Conservation (phyloP, 2,797 vertebrate genomes). For the Phrynocephalus vlangalii region DNA sequence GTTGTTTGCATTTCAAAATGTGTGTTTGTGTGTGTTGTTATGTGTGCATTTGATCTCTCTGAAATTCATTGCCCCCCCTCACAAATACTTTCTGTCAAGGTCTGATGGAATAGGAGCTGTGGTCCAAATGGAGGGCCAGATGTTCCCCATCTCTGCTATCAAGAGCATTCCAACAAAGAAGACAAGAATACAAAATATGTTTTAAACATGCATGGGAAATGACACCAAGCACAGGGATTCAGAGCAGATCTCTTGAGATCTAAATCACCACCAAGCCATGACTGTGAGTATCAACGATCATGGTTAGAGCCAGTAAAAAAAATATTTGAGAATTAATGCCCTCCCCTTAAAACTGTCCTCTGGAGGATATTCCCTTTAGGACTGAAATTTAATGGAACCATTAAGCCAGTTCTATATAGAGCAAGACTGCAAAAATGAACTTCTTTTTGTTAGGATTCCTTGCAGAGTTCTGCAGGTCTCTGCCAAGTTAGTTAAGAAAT, state of each 20-base stretch:
- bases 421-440: conserved; percentile 57
- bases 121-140: neutral
- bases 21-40: too few relatives aligned
- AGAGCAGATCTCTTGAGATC: conserved; percentile 60
- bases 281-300: conserved; percentile 55
- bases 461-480: conserved; percentile 49
- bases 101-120: neutral
- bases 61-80: too few relatives aligned
- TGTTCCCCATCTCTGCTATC: conserved; percentile 14
- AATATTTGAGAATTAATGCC: conserved; percentile 69
- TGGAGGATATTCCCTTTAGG: conserved; percentile 71
- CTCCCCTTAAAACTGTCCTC: conserved; percentile 66
- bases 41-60: too few relatives aligned
- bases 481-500: conserved; percentile 56
- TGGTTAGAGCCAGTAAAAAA: conserved; percentile 73
- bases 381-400: conserved; percentile 77
- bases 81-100: neutral
- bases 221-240: conserved; percentile 65
- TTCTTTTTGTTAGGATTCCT: conserved; percentile 44
- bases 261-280: conserved; percentile 65
- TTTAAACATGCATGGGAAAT: conserved; percentile 68
- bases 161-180: neutral
- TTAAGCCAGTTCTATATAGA: conserved; percentile 62
- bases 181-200: conserved; percentile 54
- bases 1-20: too few relatives aligned